Base-by-base conservation (phyloP, 2,113 vertebrate genomes). In the Monarcha castaneiventris region DNA sequence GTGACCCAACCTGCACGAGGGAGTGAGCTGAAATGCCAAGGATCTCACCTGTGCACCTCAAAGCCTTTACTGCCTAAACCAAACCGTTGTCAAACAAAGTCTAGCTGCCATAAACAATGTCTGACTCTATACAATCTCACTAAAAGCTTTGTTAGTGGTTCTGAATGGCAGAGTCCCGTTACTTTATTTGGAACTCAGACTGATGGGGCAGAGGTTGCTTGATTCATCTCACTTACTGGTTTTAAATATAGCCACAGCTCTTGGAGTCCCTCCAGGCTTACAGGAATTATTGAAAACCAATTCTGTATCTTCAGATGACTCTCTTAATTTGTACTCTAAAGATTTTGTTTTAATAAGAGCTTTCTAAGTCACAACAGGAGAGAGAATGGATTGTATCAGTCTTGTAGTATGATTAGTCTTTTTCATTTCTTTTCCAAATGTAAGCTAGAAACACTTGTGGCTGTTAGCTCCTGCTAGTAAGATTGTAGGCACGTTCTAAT, bases 291-390 rank as follows among this genome's bases (percentile, higher is more conserved):
- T 93, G 84, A 76, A 95, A 94, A 96, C 93, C 82, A 85, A 59
- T 91, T 52, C 74, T 85, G 11, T 46, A 37, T 85, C 62, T 91
- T 90, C 62, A 80, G 58, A 85, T 85, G 62, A 85, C 78, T 87
- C 68, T 93, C 77, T 93, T 87, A 93, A 97, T 95, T 90, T 83
- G 54, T 46, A 76, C 71, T 91, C 25, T 69, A 73, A 93, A 84
- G 82, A 85, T 94, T 93, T 75, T 59, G 16, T 89, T 90, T 90
- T 85, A 85, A 76, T 90, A 79, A 85, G n/a, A 82, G 32, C 44
- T 93, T 84, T 81, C 35, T 8, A 56, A 84, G 41, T 64, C 29
- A 49, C 26, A 3, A n/a, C 32, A 63, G 22, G 35, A 56, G 35
- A 72, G 20, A 6, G 16, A 55, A 78, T 64, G n/a, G 11, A 61